These are phyloP conservation scores for Ursus arctos DNA, from an alignment of 2,113 vertebrate species.

Conservation along the genomic window DNA sequence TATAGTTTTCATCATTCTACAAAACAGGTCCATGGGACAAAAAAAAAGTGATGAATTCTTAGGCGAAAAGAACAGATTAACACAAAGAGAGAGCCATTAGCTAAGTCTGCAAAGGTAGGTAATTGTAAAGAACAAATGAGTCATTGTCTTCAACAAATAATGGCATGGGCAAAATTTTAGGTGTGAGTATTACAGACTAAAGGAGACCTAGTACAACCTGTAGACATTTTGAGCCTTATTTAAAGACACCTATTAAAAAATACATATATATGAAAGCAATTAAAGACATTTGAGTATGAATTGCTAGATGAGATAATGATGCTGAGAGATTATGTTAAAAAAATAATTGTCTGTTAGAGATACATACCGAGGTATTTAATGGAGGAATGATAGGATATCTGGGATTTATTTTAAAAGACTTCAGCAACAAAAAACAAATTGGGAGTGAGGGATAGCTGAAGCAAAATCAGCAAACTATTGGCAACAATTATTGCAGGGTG, in stretches of 20 bases:
- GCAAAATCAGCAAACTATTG: neutral
- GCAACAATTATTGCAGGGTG: neutral
- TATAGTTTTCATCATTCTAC: neutral
- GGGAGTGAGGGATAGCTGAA: neutral
- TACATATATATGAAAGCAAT: neutral
- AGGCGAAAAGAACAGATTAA: neutral
- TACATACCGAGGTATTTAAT: neutral
- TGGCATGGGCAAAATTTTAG: neutral
- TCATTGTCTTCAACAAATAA: neutral
- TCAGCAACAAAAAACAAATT: neutral
- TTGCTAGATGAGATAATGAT: neutral
- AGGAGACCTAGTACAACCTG: neutral
- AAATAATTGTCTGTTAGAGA: neutral
- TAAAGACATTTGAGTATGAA: slow-evolving; percentile 33
- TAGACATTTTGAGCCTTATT: neutral
- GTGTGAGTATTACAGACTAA: neutral
- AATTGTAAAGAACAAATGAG: neutral
- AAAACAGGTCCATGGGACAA: neutral
- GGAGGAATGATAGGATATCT: neutral
- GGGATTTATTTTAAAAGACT: slow-evolving; percentile 43
- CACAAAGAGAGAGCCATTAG: neutral
- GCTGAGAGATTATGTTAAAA: neutral
- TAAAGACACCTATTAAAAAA: neutral
- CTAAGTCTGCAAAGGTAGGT: neutral
- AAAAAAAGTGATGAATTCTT: neutral